Percentiles rank a stretch among this genome's conserved stretches.
Evolutionary conservation across 2,888 invertebrate species (phyloP).

Genomic region (Ophraella communa): DNA sequence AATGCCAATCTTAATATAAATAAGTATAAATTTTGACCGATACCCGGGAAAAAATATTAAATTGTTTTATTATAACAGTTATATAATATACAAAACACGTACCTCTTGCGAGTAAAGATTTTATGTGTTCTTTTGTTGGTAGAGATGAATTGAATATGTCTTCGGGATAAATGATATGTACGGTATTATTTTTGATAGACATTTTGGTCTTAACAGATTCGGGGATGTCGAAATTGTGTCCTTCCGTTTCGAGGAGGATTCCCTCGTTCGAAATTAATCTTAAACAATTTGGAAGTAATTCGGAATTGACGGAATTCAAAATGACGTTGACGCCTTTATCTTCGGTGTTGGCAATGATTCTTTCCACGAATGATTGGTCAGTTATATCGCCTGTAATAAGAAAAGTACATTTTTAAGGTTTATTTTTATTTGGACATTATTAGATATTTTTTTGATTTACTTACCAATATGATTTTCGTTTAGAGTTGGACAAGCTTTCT

Average conservation of each 20-base stretch:
- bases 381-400: conserved; percentile 75
- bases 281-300: conserved; percentile 78
- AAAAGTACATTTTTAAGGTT: neutral
- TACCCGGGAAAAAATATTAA: no score
- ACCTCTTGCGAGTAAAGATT: conserved; percentile 63
- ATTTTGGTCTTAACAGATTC: conserved; percentile 45
- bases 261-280: conserved; percentile 66
- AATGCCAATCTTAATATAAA: no score
- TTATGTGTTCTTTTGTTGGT: conserved; percentile 67
- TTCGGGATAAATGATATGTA: conserved; percentile 67
- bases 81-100: no score
- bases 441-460: conserved; percentile 48
- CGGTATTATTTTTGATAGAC: neutral
- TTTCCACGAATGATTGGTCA: conserved; percentile 85
- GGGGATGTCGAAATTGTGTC: conserved; percentile 75
- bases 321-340: conserved; percentile 92
- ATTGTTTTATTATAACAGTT: no score
- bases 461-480: conserved; percentile 73
- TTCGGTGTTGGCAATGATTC: conserved; percentile 78
- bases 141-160: conserved; percentile 72
- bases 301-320: conserved; percentile 88
- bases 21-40: no score
- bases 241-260: conserved; percentile 87
- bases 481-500: conserved; percentile 80
- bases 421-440: neutral